Evolutionary conservation across 2,888 invertebrate genomes (phyloP).

Genomic region (Oscheius sp.): DNA sequence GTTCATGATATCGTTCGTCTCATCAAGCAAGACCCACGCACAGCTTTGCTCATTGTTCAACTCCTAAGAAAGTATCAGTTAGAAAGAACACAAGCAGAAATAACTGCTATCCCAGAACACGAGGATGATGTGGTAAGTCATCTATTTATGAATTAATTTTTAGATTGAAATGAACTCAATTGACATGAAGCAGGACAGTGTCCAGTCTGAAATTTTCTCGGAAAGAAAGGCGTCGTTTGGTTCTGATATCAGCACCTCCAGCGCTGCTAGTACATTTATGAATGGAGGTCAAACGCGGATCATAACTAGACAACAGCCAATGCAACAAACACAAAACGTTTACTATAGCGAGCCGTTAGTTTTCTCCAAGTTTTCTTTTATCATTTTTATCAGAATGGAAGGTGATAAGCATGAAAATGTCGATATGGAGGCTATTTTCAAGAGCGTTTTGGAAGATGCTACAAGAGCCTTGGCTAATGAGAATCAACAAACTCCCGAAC

Average conservation of each 20-base stretch:
- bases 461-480: constrained; percentile 18
- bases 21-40: constrained; percentile 58
- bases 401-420: constrained; percentile 41
- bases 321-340: neutral
- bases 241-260: constrained; percentile 2
- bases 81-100: constrained; percentile 42
- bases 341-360: constrained; percentile 18
- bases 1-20: constrained; percentile 65
- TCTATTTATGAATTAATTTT: neutral
- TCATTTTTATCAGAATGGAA: neutral
- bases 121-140: constrained; percentile 20
- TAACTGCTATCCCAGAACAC: no score
- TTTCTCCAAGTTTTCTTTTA: neutral
- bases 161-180: constrained; percentile 13
- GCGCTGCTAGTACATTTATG: neutral
- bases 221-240: constrained; percentile 9
- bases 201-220: neutral
- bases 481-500: constrained; percentile 9
- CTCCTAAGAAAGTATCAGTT: constrained; percentile 62
- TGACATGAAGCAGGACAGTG: constrained; percentile 3
- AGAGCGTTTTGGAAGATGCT: constrained; percentile 60
- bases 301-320: neutral
- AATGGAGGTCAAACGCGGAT: neutral
- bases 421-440: constrained; percentile 69
- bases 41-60: constrained; percentile 67